Conservation (phyloP, 2,797 vertebrate genomes). For the Martes flavigula region DNA sequence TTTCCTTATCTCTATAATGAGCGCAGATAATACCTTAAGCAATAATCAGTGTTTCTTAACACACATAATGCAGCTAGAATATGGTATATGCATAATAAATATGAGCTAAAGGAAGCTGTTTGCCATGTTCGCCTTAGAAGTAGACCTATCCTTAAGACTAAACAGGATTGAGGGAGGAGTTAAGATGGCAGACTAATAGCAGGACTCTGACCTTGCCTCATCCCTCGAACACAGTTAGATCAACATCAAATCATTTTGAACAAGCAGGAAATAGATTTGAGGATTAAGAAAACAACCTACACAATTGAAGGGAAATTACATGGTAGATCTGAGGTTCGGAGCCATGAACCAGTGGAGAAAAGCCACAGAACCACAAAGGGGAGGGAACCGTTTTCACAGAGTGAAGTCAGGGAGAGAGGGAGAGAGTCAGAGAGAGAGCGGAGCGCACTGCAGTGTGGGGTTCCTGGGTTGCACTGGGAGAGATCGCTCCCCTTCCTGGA, state of each 20-base stretch:
- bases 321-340: not conserved
- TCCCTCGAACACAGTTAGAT: not conserved
- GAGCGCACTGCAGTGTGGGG: not conserved
- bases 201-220: not conserved
- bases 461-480: not conserved
- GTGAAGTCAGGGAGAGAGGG: not conserved
- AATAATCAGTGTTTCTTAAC: not conserved
- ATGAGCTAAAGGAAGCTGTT: not conserved
- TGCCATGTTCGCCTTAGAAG: not conserved
- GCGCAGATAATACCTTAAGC: slow-evolving; percentile 2
- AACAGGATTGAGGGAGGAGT: not conserved
- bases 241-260: not conserved
- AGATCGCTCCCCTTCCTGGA: not conserved
- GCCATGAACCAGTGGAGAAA: not conserved
- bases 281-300: not conserved
- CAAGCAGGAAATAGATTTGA: not conserved
- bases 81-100: not conserved
- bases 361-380: not conserved
- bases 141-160: not conserved
- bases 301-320: not conserved
- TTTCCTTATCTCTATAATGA: not conserved
- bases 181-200: not conserved
- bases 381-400: not conserved
- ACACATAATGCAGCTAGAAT: not conserved
- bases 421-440: not conserved